Conservation (phyloP, 2,888 invertebrate species). For the Aspidiotus destructor region DNA sequence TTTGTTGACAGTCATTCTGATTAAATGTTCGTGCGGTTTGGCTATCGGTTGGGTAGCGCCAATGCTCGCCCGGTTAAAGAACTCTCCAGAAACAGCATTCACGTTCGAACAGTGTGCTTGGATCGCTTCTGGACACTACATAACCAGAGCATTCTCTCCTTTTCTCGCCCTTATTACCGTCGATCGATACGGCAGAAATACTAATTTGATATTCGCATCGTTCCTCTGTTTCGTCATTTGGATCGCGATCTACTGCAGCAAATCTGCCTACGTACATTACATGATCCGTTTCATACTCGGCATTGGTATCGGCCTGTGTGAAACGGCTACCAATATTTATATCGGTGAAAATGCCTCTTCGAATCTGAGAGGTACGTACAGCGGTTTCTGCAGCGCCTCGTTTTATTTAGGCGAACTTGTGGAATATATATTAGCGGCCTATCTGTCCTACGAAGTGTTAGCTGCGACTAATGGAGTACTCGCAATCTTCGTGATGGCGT, state of each 20-base stretch:
- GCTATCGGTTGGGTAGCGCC: conserved; percentile 19
- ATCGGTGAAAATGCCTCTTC: conserved; percentile 13
- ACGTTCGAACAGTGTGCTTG: conserved; percentile 13
- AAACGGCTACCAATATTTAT: conserved; percentile 3
- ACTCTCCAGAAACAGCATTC: not conserved
- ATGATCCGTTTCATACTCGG: conserved; percentile 5
- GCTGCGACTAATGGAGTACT: not conserved
- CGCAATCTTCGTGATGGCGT: not conserved
- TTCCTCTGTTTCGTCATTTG: conserved; percentile 3
- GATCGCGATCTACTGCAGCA: not conserved
- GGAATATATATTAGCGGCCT: not conserved
- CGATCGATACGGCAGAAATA: conserved; percentile 10
- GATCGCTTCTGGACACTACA: conserved; percentile 14
- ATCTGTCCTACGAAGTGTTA: not conserved
- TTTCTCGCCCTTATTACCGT: not conserved
- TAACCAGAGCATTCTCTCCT: conserved; percentile 6
- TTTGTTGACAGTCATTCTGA: conserved; percentile 3
- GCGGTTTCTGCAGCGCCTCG: not conserved
- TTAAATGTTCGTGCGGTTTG: conserved; percentile 5
- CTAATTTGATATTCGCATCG: not conserved
- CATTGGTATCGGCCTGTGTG: conserved; percentile 5
- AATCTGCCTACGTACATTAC: not conserved
- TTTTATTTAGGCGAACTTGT: conserved; percentile 6
- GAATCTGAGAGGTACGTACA: conserved; percentile 1
- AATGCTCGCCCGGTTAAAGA: not conserved